Percentiles rank a stretch among this genome's conserved stretches.
Conservation (phyloP, 92 coral and sea anemone species). For the Phenganax marumi region DNA sequence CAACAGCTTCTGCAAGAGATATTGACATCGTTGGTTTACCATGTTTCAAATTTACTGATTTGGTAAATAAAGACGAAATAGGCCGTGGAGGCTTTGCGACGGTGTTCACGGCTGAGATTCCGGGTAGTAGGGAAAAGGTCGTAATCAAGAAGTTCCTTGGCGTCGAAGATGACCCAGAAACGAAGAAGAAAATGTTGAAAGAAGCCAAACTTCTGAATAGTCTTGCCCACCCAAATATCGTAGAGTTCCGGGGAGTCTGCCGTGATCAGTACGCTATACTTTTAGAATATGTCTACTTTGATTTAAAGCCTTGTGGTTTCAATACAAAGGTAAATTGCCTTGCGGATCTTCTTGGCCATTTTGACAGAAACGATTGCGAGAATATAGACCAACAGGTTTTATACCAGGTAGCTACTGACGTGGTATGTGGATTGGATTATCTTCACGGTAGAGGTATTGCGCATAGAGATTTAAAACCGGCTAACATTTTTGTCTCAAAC, state of each 20-base stretch:
- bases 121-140: neutral
- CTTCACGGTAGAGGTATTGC: neutral
- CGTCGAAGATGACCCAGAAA: conserved; percentile 3
- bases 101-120: conserved; percentile 21
- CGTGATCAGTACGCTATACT: conserved; percentile 32
- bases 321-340: conserved; percentile 40
- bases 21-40: neutral
- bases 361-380: conserved; percentile 8
- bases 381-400: conserved; percentile 28
- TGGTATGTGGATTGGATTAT: conserved; percentile 10
- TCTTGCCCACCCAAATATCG: conserved; percentile 19
- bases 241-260: conserved; percentile 36
- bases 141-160: conserved; percentile 26
- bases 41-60: neutral
- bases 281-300: conserved; percentile 47
- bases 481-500: conserved; percentile 20
- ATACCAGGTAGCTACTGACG: conserved; percentile 11
- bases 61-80: conserved; percentile 27
- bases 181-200: neutral
- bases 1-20: too few relatives aligned
- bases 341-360: conserved; percentile 25
- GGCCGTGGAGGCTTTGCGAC: conserved; percentile 30
- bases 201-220: conserved; percentile 29
- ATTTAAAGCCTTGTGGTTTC: conserved; percentile 50
- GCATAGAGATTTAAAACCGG: conserved; percentile 24